Conservation (phyloP, 2,113 vertebrate species). For the Leptosomus discolor region DNA sequence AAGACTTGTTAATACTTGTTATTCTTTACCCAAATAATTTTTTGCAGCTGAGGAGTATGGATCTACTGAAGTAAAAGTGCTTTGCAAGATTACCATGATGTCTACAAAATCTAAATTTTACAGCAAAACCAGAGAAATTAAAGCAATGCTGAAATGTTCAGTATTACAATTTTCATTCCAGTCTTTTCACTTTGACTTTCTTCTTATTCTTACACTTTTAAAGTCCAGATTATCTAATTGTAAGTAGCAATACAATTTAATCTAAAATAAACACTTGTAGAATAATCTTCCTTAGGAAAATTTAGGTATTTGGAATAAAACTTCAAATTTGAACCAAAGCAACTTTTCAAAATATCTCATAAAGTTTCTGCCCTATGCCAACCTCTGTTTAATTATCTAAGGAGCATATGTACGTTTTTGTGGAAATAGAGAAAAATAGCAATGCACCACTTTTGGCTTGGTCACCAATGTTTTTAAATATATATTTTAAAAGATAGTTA, state of each 20-base stretch:
- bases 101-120: background rate
- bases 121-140: background rate
- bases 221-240: background rate
- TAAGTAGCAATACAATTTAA: background rate
- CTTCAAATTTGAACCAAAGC: background rate
- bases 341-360: background rate
- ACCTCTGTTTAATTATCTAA: background rate
- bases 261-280: background rate
- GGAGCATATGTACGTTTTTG: fast-evolving
- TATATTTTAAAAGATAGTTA: too few species aligned
- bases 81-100: background rate
- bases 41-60: background rate
- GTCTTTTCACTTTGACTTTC: background rate
- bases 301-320: background rate
- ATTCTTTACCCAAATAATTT: background rate
- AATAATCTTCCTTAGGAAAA: background rate
- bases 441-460: background rate
- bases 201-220: background rate
- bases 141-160: background rate
- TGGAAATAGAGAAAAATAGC: background rate
- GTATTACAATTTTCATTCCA: background rate
- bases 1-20: background rate
- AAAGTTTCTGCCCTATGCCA: background rate
- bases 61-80: background rate
- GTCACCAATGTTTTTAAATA: background rate